phyloP scores from a whole-genome alignment of 2,113 vertebrate genomes.

The Ictidomys tridecemlineatus region DNA sequence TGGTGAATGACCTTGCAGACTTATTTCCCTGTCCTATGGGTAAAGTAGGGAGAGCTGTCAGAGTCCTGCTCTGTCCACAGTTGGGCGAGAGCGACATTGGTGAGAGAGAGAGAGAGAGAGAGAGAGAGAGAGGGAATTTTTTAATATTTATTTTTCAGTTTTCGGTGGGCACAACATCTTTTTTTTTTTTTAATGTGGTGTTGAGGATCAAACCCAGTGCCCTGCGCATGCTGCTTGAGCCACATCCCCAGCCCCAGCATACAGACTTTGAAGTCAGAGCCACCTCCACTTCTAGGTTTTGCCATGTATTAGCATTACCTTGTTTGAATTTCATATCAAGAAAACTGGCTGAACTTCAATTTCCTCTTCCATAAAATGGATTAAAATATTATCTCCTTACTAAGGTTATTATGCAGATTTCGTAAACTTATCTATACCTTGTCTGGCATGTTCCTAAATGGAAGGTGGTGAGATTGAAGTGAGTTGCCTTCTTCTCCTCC shows the following conservation, averaged over 20 bases:
- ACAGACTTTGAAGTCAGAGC: not conserved
- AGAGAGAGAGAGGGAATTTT: too few relatives aligned
- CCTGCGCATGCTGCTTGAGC: too few relatives aligned
- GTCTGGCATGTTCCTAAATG: not conserved
- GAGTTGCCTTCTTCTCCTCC: not conserved
- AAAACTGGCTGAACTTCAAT: not conserved
- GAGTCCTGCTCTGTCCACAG: not conserved
- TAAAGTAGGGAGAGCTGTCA: not conserved
- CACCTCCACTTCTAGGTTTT: not conserved
- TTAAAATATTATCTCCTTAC: not conserved
- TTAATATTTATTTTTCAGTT: too few relatives aligned
- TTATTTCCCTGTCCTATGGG: not conserved
- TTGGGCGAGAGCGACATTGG: fast-evolving
- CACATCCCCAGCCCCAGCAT: too few relatives aligned
- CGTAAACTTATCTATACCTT: fast-evolving
- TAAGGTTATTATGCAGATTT: not conserved
- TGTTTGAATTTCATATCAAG: not conserved
- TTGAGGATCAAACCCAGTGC: too few relatives aligned
- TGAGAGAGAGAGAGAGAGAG: too few relatives aligned
- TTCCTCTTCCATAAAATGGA: not conserved
- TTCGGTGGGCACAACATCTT: too few relatives aligned
- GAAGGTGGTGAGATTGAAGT: not conserved
- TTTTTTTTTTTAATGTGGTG: too few relatives aligned
- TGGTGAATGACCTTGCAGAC: too few relatives aligned
- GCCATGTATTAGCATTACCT: not conserved